phyloP scores from a whole-genome alignment of 1,140 invertebrate species.

The Hyles vespertilio region DNA sequence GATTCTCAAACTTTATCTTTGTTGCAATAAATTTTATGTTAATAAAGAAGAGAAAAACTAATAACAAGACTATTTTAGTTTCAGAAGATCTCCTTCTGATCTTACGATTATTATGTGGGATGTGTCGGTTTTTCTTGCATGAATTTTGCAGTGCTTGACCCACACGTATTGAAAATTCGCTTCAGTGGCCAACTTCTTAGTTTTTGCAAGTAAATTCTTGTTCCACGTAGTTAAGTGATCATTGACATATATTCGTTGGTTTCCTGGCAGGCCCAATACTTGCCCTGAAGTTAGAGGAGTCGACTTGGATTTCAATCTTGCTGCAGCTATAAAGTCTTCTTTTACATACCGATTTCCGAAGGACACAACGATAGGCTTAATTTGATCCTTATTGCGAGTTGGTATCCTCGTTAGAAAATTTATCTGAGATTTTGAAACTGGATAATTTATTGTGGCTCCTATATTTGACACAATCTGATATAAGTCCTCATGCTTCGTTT shows the following conservation, averaged over 20 bases:
- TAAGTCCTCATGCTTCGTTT: conserved; percentile 4
- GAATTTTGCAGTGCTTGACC: conserved; percentile 18
- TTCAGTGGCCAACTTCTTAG: conserved; percentile 10
- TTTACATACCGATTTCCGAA: conserved; percentile 16
- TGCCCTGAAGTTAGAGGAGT: conserved; percentile 1
- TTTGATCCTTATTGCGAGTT: conserved; percentile 3
- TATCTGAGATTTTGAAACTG: conserved; percentile 2
- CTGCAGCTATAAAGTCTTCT: not conserved
- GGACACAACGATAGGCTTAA: conserved; percentile 6
- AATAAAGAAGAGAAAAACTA: not conserved
- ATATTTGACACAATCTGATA: conserved; percentile 2
- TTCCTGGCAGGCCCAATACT: conserved; percentile 6
- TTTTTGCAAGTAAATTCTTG: conserved; percentile 12
- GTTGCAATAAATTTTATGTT: not conserved
- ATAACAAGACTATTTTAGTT: conserved; percentile 1
- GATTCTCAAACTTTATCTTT: not conserved
- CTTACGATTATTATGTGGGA: conserved; percentile 5
- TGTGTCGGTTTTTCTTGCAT: conserved; percentile 14
- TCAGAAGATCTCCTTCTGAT: conserved; percentile 3
- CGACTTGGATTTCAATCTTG: not conserved
- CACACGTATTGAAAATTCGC: conserved; percentile 17
- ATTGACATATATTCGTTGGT: conserved; percentile 4
- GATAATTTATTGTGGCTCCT: conserved; percentile 2
- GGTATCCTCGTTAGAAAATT: conserved; percentile 6
- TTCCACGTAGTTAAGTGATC: conserved; percentile 8